Base-by-base conservation (phyloP, 2,888 invertebrate species). In the Calliopum simillimum region DNA sequence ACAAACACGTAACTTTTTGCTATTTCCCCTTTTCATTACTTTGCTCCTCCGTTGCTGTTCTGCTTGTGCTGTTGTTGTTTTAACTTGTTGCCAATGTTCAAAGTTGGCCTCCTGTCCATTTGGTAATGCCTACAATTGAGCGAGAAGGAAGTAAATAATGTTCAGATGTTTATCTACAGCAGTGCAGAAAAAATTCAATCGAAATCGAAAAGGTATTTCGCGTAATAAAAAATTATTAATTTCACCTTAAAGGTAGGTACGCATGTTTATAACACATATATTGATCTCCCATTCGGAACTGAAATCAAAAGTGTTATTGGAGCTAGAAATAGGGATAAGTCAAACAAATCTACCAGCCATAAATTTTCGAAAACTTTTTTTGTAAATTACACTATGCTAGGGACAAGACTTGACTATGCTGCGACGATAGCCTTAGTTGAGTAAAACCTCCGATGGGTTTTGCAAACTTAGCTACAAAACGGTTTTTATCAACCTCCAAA, bases 41-140 rank as follows among this genome's bases (percentile, higher is more conserved):
- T 47, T 23, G 53, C 3, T 70, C 14, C 53, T 68, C 44, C 61
- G 47, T 53, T 64, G 64, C 23, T 67, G 67, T 51, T 25, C 13
- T 41, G 62, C 25, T 68, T 65, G 44, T 59, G 65, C 49, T 70
- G 66, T 69, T 69, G 69, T 69, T 21, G 62, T 47, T 43, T 33
- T 47, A 51, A 33, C 53, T 56, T 62, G 46, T 70, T 66, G 47
- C 61, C 41, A 55, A 59, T 71, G 62, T 44, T 51, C 53, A 59
- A 61, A 51, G 67, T 51, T 63, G 68, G 21, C 63, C 25, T 47
- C 49, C 47, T 71, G 71, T 56, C 61, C 70, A 23, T 67, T 47
- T 46, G 66, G 65, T 62, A 66, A 56, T 59, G 63, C 69, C 69
- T 69, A 61, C 61, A 61, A 61, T 68, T 67, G 47, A 66, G 33